Conservation (phyloP, 2,888 invertebrate genomes). For the Liodrosophila aerea region DNA sequence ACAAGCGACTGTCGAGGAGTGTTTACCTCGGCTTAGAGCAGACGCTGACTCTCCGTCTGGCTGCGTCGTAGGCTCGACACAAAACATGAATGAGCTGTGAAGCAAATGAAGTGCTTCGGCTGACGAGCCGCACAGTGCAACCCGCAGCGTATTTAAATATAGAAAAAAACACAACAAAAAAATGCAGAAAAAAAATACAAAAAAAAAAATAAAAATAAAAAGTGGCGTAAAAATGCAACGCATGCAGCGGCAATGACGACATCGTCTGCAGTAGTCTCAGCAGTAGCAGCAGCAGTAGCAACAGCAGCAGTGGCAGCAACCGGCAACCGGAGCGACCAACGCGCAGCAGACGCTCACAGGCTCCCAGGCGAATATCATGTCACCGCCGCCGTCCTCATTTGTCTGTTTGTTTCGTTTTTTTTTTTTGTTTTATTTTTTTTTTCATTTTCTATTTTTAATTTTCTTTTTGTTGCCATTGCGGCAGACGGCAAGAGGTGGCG, state of each 20-base stretch:
- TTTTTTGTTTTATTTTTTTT: conserved; percentile 29
- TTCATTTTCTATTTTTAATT: conserved; percentile 45
- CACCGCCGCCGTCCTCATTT: conserved; percentile 76
- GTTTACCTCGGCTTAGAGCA: conserved; percentile 74
- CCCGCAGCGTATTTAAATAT: conserved; percentile 76
- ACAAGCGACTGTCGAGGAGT: conserved; percentile 56
- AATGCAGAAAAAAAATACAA: no score
- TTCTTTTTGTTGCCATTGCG: conserved; percentile 23
- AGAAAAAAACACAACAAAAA: conserved; percentile 42
- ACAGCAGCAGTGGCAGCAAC: not conserved
- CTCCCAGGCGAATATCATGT: conserved; percentile 68
- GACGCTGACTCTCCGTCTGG: conserved; percentile 41
- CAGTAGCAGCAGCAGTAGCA: conserved; percentile 18
- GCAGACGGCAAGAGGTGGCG: conserved; percentile 17
- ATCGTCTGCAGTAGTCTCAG: conserved; percentile 36
- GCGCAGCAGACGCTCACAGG: conserved; percentile 43
- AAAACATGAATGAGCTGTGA: conserved; percentile 79
- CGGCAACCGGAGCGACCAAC: conserved; percentile 22
- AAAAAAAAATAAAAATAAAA: conserved; percentile 32
- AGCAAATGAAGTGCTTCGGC: conserved; percentile 78
- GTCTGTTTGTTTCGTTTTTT: conserved; percentile 58
- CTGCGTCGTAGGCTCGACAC: conserved; percentile 59
- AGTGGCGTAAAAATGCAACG: conserved; percentile 62
- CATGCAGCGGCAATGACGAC: conserved; percentile 57
- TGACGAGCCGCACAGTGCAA: conserved; percentile 53